Evolutionary conservation across 2,113 vertebrate species (phyloP).

Genomic region (Solea solea): DNA sequence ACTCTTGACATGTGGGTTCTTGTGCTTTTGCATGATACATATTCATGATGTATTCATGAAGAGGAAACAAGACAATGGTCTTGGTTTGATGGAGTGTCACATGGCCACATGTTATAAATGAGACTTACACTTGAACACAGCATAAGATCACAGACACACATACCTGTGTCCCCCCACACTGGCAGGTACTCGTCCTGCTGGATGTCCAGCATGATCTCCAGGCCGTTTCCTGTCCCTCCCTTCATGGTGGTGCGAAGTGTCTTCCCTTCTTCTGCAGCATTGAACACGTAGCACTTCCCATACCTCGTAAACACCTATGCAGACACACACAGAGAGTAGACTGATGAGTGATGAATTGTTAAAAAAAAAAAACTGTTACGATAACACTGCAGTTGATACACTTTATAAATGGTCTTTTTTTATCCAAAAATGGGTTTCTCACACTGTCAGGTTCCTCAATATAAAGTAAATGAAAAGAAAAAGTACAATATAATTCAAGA

Average conservation of each 20-base stretch:
- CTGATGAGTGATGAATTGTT: background rate
- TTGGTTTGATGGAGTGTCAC: no score
- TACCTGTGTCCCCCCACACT: slow-evolving; percentile 85
- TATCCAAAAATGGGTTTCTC: background rate
- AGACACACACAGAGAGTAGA: background rate
- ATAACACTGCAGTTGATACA: background rate
- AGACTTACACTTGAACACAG: no score
- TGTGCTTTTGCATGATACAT: background rate
- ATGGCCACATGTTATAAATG: no score
- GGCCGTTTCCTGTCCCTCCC: slow-evolving; percentile 95
- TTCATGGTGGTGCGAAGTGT: slow-evolving; percentile 95
- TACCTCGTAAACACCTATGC: slow-evolving; percentile 97
- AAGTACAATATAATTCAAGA: background rate
- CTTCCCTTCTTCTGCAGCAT: slow-evolving; percentile 94
- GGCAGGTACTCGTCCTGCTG: slow-evolving; percentile 92
- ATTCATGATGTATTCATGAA: background rate
- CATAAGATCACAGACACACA: background rate
- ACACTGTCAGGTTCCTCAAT: background rate
- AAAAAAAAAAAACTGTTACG: background rate
- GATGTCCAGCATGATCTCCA: slow-evolving; percentile 99
- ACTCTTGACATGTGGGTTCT: background rate
- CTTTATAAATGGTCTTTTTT: no score
- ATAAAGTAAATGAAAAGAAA: background rate
- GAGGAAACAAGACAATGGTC: no score
- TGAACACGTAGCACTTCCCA: slow-evolving; percentile 99